Evolutionary conservation across 2,888 invertebrate species (phyloP).

Genomic region (Frankliniella fusca): DNA sequence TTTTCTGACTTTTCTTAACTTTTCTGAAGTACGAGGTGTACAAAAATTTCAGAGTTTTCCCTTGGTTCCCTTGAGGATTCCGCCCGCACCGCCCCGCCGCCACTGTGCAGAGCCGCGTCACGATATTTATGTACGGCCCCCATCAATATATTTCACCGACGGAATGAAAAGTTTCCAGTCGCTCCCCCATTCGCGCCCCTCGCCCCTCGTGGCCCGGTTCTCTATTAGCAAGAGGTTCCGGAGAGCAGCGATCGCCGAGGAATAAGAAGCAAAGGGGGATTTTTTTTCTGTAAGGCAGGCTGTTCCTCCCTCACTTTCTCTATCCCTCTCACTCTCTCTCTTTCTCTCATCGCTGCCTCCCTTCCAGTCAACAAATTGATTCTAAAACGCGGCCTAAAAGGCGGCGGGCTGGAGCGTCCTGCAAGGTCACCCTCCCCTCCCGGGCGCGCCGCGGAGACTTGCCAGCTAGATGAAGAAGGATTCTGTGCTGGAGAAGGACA

Average conservation of each 20-base stretch:
- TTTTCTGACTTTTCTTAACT: too few relatives aligned
- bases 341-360: neutral
- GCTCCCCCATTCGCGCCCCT: too few relatives aligned
- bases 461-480: slow-evolving; percentile 17
- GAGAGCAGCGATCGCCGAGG: too few relatives aligned
- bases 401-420: neutral
- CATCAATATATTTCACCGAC: neutral
- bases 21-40: too few relatives aligned
- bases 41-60: too few relatives aligned
- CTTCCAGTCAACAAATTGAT: slow-evolving; percentile 1
- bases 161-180: neutral
- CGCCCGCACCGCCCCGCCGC: neutral
- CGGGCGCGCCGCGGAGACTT: neutral
- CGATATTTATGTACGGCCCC: neutral
- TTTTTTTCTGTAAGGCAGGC: neutral
- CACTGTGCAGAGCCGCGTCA: neutral
- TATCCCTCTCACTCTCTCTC: neutral
- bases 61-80: too few relatives aligned
- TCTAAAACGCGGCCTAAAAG: neutral
- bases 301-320: neutral
- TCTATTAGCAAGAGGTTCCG: too few relatives aligned
- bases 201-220: too few relatives aligned
- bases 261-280: too few relatives aligned
- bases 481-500: neutral
- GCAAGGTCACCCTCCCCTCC: neutral